These are phyloP conservation scores for Stramonita haemastoma DNA, from an alignment of 2,888 invertebrate genomes.

Conservation along the genomic window DNA sequence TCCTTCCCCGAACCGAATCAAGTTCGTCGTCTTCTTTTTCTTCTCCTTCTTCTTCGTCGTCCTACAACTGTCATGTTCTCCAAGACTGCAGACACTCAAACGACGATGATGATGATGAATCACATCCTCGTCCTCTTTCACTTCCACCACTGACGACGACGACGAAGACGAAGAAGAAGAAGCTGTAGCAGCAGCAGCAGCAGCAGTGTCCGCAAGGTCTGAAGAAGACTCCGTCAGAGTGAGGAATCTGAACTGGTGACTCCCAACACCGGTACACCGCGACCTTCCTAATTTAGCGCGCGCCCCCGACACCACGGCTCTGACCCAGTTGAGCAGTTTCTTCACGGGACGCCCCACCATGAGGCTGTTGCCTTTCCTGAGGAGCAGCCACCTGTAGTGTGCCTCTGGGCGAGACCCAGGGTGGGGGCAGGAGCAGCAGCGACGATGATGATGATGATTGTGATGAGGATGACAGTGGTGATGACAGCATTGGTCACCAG, in stretches of 20 bases:
- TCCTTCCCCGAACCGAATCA: neutral
- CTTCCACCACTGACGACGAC: neutral
- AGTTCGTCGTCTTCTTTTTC: neutral
- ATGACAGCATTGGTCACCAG: neutral
- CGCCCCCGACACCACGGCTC: neutral
- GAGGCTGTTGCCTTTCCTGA: neutral
- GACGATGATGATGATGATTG: neutral
- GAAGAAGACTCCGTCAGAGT: neutral
- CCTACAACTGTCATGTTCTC: no score
- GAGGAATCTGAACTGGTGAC: slow-evolving; percentile 22
- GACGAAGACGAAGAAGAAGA: neutral
- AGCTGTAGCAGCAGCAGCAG: no score
- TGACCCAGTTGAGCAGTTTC: slow-evolving; percentile 22
- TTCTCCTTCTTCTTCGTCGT: neutral
- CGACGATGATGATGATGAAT: no score
- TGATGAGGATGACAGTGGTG: neutral
- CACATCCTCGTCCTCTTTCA: neutral
- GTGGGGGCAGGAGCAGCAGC: neutral
- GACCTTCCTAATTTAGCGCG: neutral
- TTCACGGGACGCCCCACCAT: neutral
- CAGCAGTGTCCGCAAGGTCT: neutral
- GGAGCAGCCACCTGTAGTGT: neutral
- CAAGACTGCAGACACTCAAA: neutral
- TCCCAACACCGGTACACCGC: neutral
- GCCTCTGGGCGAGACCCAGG: neutral